These are phyloP conservation scores for Epistrophe grossulariae DNA, from an alignment of 2,888 invertebrate genomes.

Conservation along the genomic window DNA sequence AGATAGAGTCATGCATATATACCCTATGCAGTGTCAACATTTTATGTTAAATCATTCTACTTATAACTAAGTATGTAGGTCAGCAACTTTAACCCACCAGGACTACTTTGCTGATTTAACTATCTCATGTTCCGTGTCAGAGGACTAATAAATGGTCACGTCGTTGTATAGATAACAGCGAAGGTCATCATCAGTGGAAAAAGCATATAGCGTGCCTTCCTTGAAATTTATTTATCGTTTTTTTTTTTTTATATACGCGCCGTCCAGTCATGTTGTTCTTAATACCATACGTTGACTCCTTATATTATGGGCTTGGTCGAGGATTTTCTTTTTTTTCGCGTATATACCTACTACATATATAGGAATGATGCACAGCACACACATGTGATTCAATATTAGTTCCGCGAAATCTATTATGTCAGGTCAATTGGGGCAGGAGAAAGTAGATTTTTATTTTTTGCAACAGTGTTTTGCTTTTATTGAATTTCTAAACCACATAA, in stretches of 20 bases:
- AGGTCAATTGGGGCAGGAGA: slow-evolving; percentile 5
- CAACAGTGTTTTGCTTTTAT: slow-evolving; percentile 14
- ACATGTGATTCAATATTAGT: slow-evolving; percentile 15
- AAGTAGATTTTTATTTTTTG: not conserved
- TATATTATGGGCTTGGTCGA: slow-evolving; percentile 57
- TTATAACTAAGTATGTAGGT: slow-evolving; percentile 6
- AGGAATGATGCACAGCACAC: slow-evolving; percentile 34
- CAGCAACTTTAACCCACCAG: slow-evolving; percentile 56
- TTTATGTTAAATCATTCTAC: slow-evolving; percentile 46
- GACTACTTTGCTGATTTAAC: slow-evolving; percentile 60
- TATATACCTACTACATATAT: too few species aligned
- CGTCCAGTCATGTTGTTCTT: slow-evolving; percentile 33
- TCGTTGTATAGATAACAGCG: slow-evolving; percentile 59
- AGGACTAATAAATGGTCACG: slow-evolving; percentile 68
- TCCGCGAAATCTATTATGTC: slow-evolving; percentile 18
- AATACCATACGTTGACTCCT: slow-evolving; percentile 52
- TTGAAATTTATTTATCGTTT: slow-evolving; percentile 35
- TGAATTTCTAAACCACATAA: slow-evolving; percentile 10
- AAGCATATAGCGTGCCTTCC: slow-evolving; percentile 48
- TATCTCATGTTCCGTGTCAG: slow-evolving; percentile 65
- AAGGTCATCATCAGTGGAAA: slow-evolving; percentile 58
- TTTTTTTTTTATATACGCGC: slow-evolving; percentile 30
- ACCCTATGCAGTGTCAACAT: slow-evolving; percentile 19
- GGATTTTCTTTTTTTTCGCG: not conserved
- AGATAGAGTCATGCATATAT: not conserved